Base-by-base conservation (phyloP, 1,140 invertebrate genomes). In the Drosophila suzukii region DNA sequence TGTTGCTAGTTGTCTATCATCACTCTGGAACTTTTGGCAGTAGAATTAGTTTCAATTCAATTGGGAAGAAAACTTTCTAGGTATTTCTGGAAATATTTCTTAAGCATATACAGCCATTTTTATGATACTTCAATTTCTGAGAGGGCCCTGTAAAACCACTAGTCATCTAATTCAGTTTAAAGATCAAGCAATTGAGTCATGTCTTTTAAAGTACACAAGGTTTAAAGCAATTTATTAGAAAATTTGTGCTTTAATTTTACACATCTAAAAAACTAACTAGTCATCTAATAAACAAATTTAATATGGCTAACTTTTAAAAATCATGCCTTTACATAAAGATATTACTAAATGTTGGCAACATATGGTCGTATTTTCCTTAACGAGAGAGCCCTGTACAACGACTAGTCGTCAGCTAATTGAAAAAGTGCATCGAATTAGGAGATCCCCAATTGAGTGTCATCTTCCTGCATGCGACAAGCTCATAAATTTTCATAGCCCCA, bases 401-500 rank as follows among this genome's bases (percentile, higher is more conserved):
- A 39, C 24, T 55, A 47, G 55, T 81, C 59, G 58, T 81, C 59
- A 72, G 62, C 70, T 63, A 63, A 59, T 80, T 63, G 66, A 10
- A 72, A 34, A 32, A 44, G 39, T 68, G 61, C 61, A 68, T 54
- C 27, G 5, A 66, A 39, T 34, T 2, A 24, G 47, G 15, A 46
- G 39, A 50, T 66, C 41, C 32, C 53, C 44, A 46, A 41, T 44
- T 57, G 17, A 56, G 39, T n/a, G 44, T 36, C 27, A 50, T 56
- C 62, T 81, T 81, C 73, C 78, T 53, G 62, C 34, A 38, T 78
- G 57, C 44, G 39, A 60, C 47, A 68, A 24, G 34, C 34, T 44
- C 71, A 76, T 76, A 62, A 72, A 83, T 81, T 81, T 85, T 70
- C 63, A 71, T 76, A 58, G 71, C 51, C 6, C 8, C 30, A 10